Base-by-base conservation (phyloP, 2,113 vertebrate genomes). In the Nesogale talazaci region DNA sequence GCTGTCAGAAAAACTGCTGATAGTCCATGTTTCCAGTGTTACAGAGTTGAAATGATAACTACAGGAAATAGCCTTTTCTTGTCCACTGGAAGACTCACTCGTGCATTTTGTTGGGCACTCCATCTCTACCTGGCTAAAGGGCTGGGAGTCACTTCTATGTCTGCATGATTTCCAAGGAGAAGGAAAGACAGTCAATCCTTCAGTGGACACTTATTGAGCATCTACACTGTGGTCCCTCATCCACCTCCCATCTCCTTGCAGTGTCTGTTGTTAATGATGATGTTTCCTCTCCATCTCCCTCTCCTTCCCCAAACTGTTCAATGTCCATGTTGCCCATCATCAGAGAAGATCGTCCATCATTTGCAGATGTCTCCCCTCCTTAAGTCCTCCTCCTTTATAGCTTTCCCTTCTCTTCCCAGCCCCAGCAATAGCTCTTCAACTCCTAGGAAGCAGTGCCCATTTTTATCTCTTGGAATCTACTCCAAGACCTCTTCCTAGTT, bases 261-360 rank as follows among this genome's bases (percentile, higher is more conserved):
- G 16, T 0, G 2, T 14, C 17, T 2, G 2, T 0, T 25, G 1
- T 46, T 52, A 27, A 1, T 17, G 6, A 25, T 3, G 17, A 22
- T 17, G 15, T 7, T n/a, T 23, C 70, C n/a, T 72, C 17, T 36
- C 70, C 7, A 3, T 72, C 31, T 20, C 70, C 0, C 20, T 36
- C 34, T 11, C 17, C 22, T 7, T 29, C 10, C 12, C 11, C 10
- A 40, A 78, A n/a, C 78, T 3, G 0, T 15, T 23, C 22, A 7
- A 3, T 76, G 80, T 52, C 7, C 15, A 3, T 4, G 52, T 72
- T 83, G n/a, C 27, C 34, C 59, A 19, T 22, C 59, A 61, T 19
- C 16, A 61, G 16, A 61, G 22, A 61, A 61, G 22, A 23, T 22
- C 22, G 3, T 61, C 46, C 14, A 2, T 52, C 46, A 8, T 52